A percentile compares a stretch with the other conserved stretches of the same genome.
Conservation (phyloP, 1,140 invertebrate species). For the Orchesella cincta region DNA sequence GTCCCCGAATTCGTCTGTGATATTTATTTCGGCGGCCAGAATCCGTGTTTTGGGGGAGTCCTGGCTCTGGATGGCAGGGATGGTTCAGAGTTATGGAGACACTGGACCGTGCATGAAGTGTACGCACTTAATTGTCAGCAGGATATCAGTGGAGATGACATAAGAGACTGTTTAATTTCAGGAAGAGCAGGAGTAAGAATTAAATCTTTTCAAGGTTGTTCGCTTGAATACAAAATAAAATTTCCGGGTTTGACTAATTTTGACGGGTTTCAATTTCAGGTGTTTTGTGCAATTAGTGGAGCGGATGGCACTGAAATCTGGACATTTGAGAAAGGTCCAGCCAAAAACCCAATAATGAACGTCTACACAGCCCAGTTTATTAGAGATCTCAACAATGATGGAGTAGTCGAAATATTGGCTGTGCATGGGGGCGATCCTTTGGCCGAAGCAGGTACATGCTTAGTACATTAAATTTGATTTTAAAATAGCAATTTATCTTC, state of each 20-base stretch:
- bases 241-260: background rate
- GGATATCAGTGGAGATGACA: slow-evolving; percentile 71
- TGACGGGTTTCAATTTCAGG: slow-evolving; percentile 55
- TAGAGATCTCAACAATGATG: slow-evolving; percentile 71
- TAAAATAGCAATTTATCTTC: background rate
- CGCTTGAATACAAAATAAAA: slow-evolving; percentile 48
- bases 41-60: slow-evolving; percentile 74
- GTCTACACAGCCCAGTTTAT: slow-evolving; percentile 70
- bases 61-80: slow-evolving; percentile 72
- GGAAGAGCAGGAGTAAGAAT: slow-evolving; percentile 70
- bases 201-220: background rate
- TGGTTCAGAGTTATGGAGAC: slow-evolving; percentile 74
- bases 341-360: slow-evolving; percentile 60
- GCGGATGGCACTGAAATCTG: slow-evolving; percentile 69
- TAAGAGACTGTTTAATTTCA: slow-evolving; percentile 72
- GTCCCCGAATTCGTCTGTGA: slow-evolving; percentile 63
- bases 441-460: slow-evolving; percentile 56
- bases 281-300: slow-evolving; percentile 69
- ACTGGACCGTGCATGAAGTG: slow-evolving; percentile 72
- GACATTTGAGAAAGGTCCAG: slow-evolving; percentile 60
- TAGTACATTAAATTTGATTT: background rate
- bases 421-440: slow-evolving; percentile 67
- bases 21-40: slow-evolving; percentile 66
- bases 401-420: slow-evolving; percentile 69
- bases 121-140: slow-evolving; percentile 73